Evolutionary conservation across 2,797 vertebrate genomes (phyloP), one percentile per base, ranked within the genome.

Genomic region (Phaenicophaeus curvirostris): DNA sequence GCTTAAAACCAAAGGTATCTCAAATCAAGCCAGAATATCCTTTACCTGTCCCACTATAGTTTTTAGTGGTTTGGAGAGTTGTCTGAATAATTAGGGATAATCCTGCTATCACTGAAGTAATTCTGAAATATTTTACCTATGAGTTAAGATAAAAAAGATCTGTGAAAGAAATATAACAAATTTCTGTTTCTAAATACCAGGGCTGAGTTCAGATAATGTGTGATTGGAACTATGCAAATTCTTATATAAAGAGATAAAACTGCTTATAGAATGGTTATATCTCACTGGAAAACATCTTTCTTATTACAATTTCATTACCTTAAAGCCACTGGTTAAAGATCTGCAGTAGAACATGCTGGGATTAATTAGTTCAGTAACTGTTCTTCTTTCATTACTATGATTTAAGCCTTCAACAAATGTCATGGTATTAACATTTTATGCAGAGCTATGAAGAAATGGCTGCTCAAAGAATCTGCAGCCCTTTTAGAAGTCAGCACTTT

Each of bases 391-490:
- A 89, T 59, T 46, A 95, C 57, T 85, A 89, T 96, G 95, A 96
- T 96, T 97, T 97, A 97, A 95, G 41, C 66, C 83, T 89, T 87
- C 24, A 6, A 84, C 74, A 97, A 96, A 97, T 97, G 95, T 85
- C 93, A 80, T 21, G 67, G 31, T 87, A 97, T 97, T 97, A 95
- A 89, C 87, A 76, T 97, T 97, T 96, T 96, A 95, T 80, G 68
- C 76, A 44, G 16, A 88, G 81, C 85, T 85, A 51, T 95, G 92
- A 95, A 95, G 81, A 86, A 96, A 83, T 42, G 66, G 76, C 78
- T 92, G 86, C 85, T 91, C 69, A 67, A 94, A 94, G 89, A 90
- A 82, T 59, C 85, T 93, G 74, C 80, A 89, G 39, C 78, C 82
- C 96, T 94, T 96, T 71, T 82, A 85, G 87, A 94, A 97, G 85